Base-by-base conservation (phyloP, 2,113 vertebrate genomes). In the Coptodon bakossiorum region DNA sequence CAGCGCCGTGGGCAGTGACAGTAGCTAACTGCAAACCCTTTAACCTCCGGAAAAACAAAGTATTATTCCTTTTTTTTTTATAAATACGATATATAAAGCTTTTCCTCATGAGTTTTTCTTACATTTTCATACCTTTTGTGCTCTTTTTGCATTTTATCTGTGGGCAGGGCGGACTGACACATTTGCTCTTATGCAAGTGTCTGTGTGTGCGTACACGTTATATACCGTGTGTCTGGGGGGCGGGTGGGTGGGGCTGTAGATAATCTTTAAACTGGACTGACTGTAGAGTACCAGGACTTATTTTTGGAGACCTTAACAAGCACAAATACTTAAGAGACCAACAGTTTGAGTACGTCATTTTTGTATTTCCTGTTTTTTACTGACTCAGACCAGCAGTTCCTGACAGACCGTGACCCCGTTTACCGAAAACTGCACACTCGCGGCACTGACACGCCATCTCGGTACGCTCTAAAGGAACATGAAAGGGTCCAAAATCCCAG, bases 111-210 rank as follows among this genome's bases (percentile, higher is more conserved):
- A 82, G 34, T 61, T 89, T 92, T 94, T 93, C 89, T 86, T 93
- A 92, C 90, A 86, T 93, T 96, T 96, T 95, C 93, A 93, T 96
- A 95, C 93, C 88, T 94, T 93, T 93, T 94, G 88, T 88, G 86
- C 86, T 93, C 89, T 92, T 95, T 68, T 94, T 95, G 85, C 91
- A 92, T 94, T 89, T 27, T 93, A 87, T 92, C 5, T 82, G 85
- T 92, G 91, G 86, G 90, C 84, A 59, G 89, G 89, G 86, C 68
- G 87, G 81, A 88, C 85, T 89, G 93, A 94, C 94, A 84, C 85
- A 95, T 93, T 95, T 94, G 94, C 93, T 94, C 66, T 95, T 94
- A 93, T 94, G 94, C 93, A 93, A 94, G 91, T 92, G 93, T 95
- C 86, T 89, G 86, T 90, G 84, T 90, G 90, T 86, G 80, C 45